A percentile compares a stretch with the other conserved stretches of the same genome.
phyloP scores from a whole-genome alignment of 2,888 invertebrate species.

The Sacculina carcini region DNA sequence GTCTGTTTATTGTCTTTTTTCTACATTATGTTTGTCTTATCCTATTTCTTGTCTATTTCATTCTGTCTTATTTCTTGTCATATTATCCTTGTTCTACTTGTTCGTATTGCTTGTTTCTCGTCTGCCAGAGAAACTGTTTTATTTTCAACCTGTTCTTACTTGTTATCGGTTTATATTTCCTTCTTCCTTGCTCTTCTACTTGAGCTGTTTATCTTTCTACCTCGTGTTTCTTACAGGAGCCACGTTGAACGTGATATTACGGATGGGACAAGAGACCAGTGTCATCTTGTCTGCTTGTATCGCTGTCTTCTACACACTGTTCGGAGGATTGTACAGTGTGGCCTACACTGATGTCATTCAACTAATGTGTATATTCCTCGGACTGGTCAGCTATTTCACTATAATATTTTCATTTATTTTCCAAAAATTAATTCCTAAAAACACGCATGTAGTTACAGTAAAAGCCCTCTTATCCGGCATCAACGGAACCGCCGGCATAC shows the following conservation, averaged over 20 bases:
- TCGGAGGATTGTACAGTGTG: constrained; percentile 91
- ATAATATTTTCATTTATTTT: no score
- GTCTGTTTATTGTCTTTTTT: not conserved
- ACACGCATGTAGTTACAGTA: no score
- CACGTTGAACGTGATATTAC: constrained; percentile 84
- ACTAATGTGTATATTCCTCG: constrained; percentile 88
- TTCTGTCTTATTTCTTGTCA: not conserved
- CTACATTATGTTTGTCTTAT: constrained; percentile 1
- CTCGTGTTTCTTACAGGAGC: constrained; percentile 35
- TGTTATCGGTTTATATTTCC: no score
- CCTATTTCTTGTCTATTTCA: not conserved
- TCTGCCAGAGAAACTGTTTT: no score
- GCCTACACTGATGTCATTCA: constrained; percentile 98
- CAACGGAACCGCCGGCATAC: no score
- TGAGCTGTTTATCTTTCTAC: constrained; percentile 12
- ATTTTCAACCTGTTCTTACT: no score
- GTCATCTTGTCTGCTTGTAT: constrained; percentile 87
- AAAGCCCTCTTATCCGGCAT: no score
- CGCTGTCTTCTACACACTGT: constrained; percentile 87
- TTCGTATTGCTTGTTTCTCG: no score
- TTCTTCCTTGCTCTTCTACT: no score
- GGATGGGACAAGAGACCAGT: constrained; percentile 72
- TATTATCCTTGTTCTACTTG: constrained; percentile 1
- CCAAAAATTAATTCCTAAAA: no score
- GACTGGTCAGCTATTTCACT: constrained; percentile 32